Conservation (phyloP, 2,113 vertebrate genomes). For the Platichthys stellatus region DNA sequence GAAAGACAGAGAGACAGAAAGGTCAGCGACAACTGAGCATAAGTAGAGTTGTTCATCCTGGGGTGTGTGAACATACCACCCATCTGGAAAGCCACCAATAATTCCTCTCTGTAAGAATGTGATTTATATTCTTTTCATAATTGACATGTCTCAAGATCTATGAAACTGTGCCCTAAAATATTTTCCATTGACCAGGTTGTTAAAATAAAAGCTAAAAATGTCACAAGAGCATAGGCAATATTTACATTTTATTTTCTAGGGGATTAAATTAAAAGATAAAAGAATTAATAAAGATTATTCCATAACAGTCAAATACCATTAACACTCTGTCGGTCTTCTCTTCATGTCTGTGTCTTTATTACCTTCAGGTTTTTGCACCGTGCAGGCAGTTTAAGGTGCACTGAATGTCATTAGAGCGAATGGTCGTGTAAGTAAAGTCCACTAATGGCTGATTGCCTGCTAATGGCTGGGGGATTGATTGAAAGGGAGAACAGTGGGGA, state of each 20-base stretch:
- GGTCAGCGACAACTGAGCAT: conserved; percentile 17
- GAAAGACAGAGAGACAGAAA: neutral
- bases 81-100: neutral
- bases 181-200: neutral
- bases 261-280: neutral
- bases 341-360: conserved; percentile 4
- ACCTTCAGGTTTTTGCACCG: conserved; percentile 3
- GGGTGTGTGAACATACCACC: neutral
- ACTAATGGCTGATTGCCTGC: conserved; percentile 48
- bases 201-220: neutral
- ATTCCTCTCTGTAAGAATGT: too few species aligned
- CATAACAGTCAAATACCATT: neutral
- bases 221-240: neutral
- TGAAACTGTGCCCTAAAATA: neutral
- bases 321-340: neutral
- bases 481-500: conserved; percentile 28
- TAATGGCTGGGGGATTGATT: conserved; percentile 59
- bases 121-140: too few species aligned
- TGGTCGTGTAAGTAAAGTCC: conserved; percentile 49
- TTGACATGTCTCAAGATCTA: too few species aligned
- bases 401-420: conserved; percentile 35
- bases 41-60: neutral
- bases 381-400: conserved; percentile 6
- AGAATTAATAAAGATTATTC: too few species aligned
- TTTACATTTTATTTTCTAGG: neutral